phyloP scores from a whole-genome alignment of 1,140 invertebrate genomes.

The Charaxes varanes region DNA sequence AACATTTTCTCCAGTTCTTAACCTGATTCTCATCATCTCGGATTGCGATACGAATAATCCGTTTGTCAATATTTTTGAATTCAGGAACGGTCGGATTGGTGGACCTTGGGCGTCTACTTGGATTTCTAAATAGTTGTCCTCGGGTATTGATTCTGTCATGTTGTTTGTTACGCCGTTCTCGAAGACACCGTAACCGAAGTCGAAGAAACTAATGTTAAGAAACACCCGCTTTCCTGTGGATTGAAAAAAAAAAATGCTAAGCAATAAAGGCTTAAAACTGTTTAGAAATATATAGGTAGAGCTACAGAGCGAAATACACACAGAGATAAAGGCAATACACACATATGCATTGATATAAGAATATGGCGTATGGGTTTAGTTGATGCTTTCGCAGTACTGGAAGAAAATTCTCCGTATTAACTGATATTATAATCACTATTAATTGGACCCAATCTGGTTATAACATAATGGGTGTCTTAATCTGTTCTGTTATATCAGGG shows the following conservation, averaged over 20 bases:
- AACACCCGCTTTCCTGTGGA: constrained; percentile 76
- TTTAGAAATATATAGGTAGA: no score
- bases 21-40: constrained; percentile 74
- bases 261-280: no score
- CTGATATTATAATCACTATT: no score
- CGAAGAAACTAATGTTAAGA: constrained; percentile 78
- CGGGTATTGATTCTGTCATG: constrained; percentile 32
- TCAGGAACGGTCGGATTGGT: constrained; percentile 72
- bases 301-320: no score
- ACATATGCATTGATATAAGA: no score
- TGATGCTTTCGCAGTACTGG: no score
- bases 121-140: constrained; percentile 73
- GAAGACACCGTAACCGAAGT: constrained; percentile 68
- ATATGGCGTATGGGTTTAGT: no score
- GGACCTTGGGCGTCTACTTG: constrained; percentile 67
- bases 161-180: constrained; percentile 47
- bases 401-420: no score
- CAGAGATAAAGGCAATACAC: no score
- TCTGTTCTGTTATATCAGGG: no score
- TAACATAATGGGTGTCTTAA: no score
- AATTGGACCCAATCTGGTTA: no score
- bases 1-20: constrained; percentile 76
- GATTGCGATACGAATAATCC: constrained; percentile 77
- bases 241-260: neutral
- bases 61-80: constrained; percentile 69